Evolutionary conservation across 1,140 invertebrate species (phyloP).

Genomic region (Drosophila funebris): DNA sequence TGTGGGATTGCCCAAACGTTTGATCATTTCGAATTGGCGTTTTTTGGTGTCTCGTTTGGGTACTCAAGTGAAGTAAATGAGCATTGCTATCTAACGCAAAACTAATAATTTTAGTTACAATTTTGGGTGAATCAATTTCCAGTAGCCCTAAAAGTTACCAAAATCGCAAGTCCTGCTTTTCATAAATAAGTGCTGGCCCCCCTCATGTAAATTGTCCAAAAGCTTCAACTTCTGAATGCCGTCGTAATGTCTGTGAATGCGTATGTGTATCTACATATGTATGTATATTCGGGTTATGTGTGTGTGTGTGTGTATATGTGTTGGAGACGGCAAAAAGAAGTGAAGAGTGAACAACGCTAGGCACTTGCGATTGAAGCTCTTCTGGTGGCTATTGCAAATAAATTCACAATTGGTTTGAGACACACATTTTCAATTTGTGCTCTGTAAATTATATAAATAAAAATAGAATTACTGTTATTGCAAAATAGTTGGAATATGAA

Average conservation of each 20-base stretch:
- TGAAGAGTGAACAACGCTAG: slow-evolving; percentile 32
- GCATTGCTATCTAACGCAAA: slow-evolving; percentile 83
- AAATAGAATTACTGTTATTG: slow-evolving; percentile 72
- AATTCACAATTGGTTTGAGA: slow-evolving; percentile 71
- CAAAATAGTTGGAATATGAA: slow-evolving; percentile 22
- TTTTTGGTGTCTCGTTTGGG: slow-evolving; percentile 65
- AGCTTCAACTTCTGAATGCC: neutral
- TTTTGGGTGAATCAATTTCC: slow-evolving; percentile 70
- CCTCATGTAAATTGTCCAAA: slow-evolving; percentile 9
- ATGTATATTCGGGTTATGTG: neutral
- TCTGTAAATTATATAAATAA: slow-evolving; percentile 78
- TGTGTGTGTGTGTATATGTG: neutral
- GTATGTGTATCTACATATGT: neutral
- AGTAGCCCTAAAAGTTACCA: slow-evolving; percentile 67
- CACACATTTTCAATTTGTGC: slow-evolving; percentile 75
- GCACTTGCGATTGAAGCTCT: slow-evolving; percentile 73
- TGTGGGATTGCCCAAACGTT: slow-evolving; percentile 6
- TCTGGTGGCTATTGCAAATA: slow-evolving; percentile 75
- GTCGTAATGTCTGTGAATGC: neutral
- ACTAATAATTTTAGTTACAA: slow-evolving; percentile 83
- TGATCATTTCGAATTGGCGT: slow-evolving; percentile 24
- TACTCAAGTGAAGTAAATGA: slow-evolving; percentile 81
- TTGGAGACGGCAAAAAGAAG: neutral
- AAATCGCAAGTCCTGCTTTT: slow-evolving; percentile 61
- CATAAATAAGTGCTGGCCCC: slow-evolving; percentile 35